phyloP scores from a whole-genome alignment of 2,797 vertebrate species.

The Anniella stebbinsi region DNA sequence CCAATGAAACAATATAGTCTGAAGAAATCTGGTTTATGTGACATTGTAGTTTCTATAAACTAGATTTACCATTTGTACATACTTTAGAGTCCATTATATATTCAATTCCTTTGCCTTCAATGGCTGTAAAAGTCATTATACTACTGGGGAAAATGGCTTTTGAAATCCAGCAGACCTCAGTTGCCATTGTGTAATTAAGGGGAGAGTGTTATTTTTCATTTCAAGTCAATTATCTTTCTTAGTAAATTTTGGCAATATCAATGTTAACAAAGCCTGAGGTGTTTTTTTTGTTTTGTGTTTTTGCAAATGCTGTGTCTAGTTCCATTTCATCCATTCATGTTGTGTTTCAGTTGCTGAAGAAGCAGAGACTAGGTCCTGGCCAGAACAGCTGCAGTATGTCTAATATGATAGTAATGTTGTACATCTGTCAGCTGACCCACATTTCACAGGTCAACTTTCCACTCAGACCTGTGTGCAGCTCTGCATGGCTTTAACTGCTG shows the following conservation, averaged over 20 bases:
- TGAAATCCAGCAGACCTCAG: not conserved
- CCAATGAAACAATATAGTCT: too few relatives aligned
- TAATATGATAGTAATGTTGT: not conserved
- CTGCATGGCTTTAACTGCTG: not conserved
- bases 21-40: not conserved
- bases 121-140: not conserved
- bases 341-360: not conserved
- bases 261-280: not conserved
- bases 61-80: not conserved
- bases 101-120: not conserved
- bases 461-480: not conserved
- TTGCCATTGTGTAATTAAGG: not conserved
- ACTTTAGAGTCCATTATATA: not conserved
- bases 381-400: not conserved
- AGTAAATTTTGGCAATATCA: not conserved
- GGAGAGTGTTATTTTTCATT: not conserved
- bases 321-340: not conserved
- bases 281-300: too few relatives aligned
- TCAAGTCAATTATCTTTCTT: not conserved
- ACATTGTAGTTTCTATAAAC: not conserved
- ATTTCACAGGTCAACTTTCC: not conserved
- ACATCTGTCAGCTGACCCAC: rapidly evolving
- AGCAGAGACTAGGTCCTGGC: not conserved
- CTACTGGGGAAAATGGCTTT: not conserved
- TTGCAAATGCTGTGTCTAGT: not conserved